These are phyloP conservation scores for Leucoma salicis DNA, from an alignment of 2,888 invertebrate species.

Conservation along the genomic window DNA sequence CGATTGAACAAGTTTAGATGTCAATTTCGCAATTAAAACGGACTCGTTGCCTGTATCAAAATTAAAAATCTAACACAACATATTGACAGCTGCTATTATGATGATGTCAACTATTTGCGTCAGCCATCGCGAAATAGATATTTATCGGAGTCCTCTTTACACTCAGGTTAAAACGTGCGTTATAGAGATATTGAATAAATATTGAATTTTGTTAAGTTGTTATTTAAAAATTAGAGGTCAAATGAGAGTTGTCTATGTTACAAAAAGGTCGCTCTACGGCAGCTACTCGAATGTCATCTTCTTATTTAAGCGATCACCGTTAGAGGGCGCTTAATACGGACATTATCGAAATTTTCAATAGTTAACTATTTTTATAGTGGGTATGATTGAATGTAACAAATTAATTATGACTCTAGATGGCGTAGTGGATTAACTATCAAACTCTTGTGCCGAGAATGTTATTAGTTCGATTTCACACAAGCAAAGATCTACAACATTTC, in stretches of 20 bases:
- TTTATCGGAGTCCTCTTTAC: neutral
- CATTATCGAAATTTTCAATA: no score
- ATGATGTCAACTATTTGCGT: conserved; percentile 3
- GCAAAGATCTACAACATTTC: no score
- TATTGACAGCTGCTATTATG: neutral
- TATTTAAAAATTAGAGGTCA: neutral
- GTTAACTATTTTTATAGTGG: no score
- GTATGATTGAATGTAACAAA: no score
- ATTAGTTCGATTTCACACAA: no score
- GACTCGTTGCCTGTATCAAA: neutral
- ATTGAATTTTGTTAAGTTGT: neutral
- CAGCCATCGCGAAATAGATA: conserved; percentile 3
- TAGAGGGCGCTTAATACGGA: no score
- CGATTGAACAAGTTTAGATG: no score
- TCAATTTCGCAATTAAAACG: neutral
- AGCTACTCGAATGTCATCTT: no score
- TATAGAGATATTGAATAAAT: neutral
- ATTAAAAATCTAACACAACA: neutral
- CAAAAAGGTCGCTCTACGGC: neutral
- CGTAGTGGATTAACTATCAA: no score
- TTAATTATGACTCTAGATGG: no score
- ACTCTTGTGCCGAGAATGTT: no score
- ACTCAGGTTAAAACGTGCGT: neutral
- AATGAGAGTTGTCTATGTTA: neutral
- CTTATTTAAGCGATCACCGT: no score